phyloP scores from a whole-genome alignment of 2,888 invertebrate species.

The Lathronympha strigana region DNA sequence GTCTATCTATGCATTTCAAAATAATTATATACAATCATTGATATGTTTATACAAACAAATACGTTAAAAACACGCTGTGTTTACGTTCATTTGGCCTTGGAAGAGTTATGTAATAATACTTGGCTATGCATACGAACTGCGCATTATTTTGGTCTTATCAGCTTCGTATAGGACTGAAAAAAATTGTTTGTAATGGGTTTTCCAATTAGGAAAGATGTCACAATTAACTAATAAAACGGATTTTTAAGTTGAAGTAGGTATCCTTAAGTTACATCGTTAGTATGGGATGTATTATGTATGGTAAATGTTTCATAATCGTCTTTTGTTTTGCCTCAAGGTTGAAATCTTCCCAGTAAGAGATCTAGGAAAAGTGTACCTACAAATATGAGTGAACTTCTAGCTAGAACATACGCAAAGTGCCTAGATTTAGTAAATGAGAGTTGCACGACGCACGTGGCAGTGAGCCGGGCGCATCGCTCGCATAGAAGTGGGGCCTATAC shows the following conservation, averaged over 20 bases:
- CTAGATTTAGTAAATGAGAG: no score
- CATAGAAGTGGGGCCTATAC: no score
- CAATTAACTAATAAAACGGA: neutral
- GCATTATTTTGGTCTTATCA: conserved; percentile 16
- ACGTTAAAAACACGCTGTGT: conserved; percentile 34
- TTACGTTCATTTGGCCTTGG: conserved; percentile 34
- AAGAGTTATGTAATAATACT: conserved; percentile 28
- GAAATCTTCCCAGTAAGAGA: no score
- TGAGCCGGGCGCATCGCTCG: no score
- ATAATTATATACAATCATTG: neutral
- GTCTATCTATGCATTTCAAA: neutral
- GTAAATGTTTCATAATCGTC: no score
- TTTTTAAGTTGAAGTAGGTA: neutral
- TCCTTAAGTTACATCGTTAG: no score
- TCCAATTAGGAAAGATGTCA: neutral
- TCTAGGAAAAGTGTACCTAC: no score
- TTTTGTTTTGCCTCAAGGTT: no score
- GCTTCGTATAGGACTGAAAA: neutral
- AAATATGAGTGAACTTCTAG: no score
- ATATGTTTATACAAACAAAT: conserved; percentile 2
- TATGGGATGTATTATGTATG: no score
- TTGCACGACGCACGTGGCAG: no score
- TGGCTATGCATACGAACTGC: conserved; percentile 19
- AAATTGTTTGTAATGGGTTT: neutral
- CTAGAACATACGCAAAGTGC: no score